Percentiles rank a stretch among this genome's conserved stretches.
Conservation (phyloP, 2,888 invertebrate species). For the Rhopalosiphum nymphaeae region DNA sequence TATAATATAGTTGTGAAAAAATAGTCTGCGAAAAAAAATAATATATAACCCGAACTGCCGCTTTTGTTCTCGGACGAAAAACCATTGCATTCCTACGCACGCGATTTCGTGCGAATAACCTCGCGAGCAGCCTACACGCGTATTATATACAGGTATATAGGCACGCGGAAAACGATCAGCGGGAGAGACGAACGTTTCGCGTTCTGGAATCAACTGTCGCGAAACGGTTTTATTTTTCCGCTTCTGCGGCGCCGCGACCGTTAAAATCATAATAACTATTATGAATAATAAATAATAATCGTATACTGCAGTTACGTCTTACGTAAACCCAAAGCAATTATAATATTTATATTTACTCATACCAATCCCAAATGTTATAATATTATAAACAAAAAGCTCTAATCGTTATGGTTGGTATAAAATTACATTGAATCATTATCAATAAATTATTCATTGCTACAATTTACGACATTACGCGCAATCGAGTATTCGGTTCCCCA, state of each 20-base stretch:
- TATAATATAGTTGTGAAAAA: not conserved
- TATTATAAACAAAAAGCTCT: not conserved
- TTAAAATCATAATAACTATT: not conserved
- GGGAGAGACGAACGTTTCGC: not conserved
- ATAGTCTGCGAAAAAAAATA: not conserved
- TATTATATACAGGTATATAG: not conserved
- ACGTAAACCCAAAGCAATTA: not conserved
- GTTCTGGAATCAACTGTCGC: not conserved
- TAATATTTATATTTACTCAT: not conserved
- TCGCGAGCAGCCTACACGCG: not conserved
- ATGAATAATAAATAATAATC: not conserved
- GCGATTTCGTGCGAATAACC: conserved; percentile 16
- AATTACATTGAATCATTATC: not conserved
- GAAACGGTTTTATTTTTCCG: not conserved
- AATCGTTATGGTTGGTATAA: not conserved
- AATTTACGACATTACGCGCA: not conserved
- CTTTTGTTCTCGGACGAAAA: conserved; percentile 1
- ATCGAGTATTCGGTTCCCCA: not conserved
- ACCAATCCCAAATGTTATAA: not conserved
- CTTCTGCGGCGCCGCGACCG: not conserved
- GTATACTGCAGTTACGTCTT: not conserved
- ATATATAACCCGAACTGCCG: not conserved
- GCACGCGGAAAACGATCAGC: not conserved
- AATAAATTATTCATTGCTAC: not conserved
- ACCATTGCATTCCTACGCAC: conserved; percentile 10